Percentiles rank a stretch among this genome's conserved stretches.
phyloP scores from a whole-genome alignment of 2,888 invertebrate genomes.

The Drosophila formosana region DNA sequence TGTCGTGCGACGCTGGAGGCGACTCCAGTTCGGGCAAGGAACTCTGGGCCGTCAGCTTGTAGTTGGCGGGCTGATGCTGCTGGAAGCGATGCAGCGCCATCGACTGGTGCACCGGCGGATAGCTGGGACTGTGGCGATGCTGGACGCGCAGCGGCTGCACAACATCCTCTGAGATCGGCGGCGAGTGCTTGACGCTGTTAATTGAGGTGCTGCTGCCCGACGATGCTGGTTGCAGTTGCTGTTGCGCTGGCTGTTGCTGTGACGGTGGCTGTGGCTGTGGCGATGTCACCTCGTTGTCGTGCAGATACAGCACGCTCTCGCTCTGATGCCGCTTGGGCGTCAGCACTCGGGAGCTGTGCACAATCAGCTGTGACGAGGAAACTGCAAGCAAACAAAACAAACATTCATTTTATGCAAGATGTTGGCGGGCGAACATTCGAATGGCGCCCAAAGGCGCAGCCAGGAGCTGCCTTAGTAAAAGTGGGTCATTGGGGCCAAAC shows the following conservation, averaged over 20 bases:
- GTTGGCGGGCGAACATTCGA: conserved; percentile 29
- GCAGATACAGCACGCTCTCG: conserved; percentile 90
- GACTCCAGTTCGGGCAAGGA: conserved; percentile 71
- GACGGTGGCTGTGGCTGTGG: conserved; percentile 29
- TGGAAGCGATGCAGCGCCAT: conserved; percentile 76
- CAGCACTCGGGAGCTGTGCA: conserved; percentile 91
- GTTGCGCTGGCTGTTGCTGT: not conserved
- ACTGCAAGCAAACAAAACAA: conserved; percentile 69
- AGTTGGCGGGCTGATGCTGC: conserved; percentile 58
- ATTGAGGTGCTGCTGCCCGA: conserved; percentile 19
- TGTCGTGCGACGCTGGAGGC: conserved; percentile 19
- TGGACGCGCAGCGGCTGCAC: conserved; percentile 65
- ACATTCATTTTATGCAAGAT: not conserved
- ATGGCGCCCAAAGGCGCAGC: conserved; percentile 46
- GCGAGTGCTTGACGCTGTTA: conserved; percentile 30
- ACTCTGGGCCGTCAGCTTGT: conserved; percentile 64
- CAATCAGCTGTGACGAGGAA: conserved; percentile 88
- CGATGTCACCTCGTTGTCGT: conserved; percentile 84
- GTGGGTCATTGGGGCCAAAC: conserved; percentile 64
- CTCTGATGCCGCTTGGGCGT: conserved; percentile 92
- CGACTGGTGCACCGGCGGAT: conserved; percentile 80
- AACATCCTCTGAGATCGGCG: conserved; percentile 60
- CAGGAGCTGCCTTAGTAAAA: conserved; percentile 62
- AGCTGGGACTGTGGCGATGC: conserved; percentile 83
- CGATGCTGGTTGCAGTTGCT: conserved; percentile 38